Evolutionary conservation across 2,113 vertebrate genomes (phyloP).

Genomic region (Apistogramma diplotaenia): DNA sequence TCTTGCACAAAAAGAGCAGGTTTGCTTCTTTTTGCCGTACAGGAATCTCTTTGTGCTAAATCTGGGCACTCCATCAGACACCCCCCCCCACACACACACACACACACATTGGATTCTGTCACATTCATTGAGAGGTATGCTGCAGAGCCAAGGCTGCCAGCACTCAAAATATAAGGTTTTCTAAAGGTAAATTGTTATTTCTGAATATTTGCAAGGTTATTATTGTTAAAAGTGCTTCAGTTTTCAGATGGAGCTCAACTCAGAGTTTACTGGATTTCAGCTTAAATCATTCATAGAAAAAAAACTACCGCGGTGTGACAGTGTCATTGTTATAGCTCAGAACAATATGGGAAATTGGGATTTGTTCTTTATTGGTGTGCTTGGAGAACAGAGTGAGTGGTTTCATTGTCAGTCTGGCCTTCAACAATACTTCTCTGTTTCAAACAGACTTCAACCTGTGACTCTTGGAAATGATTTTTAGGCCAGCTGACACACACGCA

Average conservation of each 20-base stretch:
- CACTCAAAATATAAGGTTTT: neutral
- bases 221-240: neutral
- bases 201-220: neutral
- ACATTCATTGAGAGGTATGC: neutral
- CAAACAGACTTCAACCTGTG: slow-evolving; percentile 46
- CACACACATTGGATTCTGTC: neutral
- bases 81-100: too few species aligned
- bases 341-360: neutral
- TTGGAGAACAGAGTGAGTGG: neutral
- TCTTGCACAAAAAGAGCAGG: neutral
- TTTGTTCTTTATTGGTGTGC: neutral
- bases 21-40: neutral
- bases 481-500: slow-evolving; percentile 31
- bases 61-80: too few species aligned
- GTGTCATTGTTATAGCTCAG: neutral
- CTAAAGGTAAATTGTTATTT: neutral
- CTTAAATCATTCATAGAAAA: neutral
- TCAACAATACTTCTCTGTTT: slow-evolving; percentile 35
- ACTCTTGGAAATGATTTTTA: slow-evolving; percentile 40
- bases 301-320: neutral
- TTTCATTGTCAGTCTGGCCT: slow-evolving; percentile 18
- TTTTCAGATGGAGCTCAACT: neutral
- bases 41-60: neutral
- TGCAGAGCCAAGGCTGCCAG: neutral
- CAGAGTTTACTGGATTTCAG: neutral